These are phyloP conservation scores for Paraplagusia blochii DNA, from an alignment of 2,113 vertebrate species.

Conservation along the genomic window DNA sequence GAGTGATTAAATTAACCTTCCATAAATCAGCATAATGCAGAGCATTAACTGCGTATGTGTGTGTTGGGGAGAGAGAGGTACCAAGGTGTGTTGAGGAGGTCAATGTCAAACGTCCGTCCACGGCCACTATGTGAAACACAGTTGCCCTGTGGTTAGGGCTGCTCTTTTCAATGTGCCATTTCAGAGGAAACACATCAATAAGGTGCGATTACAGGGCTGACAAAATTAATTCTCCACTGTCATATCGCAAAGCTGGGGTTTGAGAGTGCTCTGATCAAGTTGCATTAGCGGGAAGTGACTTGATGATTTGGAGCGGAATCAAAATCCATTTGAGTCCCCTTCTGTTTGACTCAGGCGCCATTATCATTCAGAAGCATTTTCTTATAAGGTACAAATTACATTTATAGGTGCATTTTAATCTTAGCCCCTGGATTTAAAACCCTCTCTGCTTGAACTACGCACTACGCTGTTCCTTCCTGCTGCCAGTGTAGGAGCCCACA, in stretches of 20 bases:
- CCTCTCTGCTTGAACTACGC: constrained; percentile 8
- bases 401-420: constrained; percentile 49
- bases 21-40: constrained; percentile 66
- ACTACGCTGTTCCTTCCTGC: constrained; percentile 24
- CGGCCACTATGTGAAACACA: constrained; percentile 45
- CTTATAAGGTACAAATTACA: constrained; percentile 45
- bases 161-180: constrained; percentile 67
- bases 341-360: constrained; percentile 58
- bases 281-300: constrained; percentile 67
- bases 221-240: constrained; percentile 72
- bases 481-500: not conserved
- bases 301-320: constrained; percentile 71
- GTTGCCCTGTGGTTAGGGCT: constrained; percentile 60
- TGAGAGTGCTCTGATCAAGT: constrained; percentile 73
- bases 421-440: constrained; percentile 28
- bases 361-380: constrained; percentile 48
- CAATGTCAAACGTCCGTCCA: constrained; percentile 51
- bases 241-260: constrained; percentile 66
- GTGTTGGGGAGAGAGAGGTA: constrained; percentile 21
- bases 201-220: constrained; percentile 74
- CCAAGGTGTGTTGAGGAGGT: constrained; percentile 51
- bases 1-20: constrained; percentile 71
- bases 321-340: constrained; percentile 68
- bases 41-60: constrained; percentile 46
- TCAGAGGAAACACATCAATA: constrained; percentile 74